These are phyloP conservation scores for Cataglyphis hispanica DNA, from an alignment of 1,140 invertebrate genomes.

Conservation along the genomic window DNA sequence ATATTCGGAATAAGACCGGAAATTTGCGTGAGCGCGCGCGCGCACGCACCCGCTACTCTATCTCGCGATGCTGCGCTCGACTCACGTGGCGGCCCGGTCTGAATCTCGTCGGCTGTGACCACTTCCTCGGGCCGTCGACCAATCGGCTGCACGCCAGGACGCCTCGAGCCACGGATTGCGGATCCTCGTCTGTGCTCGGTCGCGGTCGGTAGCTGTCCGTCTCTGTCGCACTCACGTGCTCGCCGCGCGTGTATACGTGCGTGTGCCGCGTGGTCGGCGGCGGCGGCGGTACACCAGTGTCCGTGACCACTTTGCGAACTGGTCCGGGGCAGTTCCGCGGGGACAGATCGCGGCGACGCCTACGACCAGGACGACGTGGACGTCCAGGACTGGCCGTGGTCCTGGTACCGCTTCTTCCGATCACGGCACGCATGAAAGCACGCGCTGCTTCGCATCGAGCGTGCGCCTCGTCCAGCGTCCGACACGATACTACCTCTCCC, in stretches of 20 bases:
- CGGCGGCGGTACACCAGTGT: conserved; percentile 33
- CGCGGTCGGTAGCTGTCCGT: conserved; percentile 65
- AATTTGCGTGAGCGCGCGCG: conserved; percentile 1
- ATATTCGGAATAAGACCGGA: conserved; percentile 25
- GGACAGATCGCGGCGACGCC: conserved; percentile 49
- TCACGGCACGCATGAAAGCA: conserved; percentile 78
- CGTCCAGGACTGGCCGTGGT: conserved; percentile 63
- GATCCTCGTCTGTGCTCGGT: conserved; percentile 70
- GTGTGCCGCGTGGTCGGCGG: conserved; percentile 64
- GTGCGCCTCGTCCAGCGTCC: conserved; percentile 86
- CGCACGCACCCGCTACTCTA: conserved; percentile 55
- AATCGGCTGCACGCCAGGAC: conserved; percentile 71
- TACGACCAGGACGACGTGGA: conserved; percentile 58
- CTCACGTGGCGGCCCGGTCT: conserved; percentile 80
- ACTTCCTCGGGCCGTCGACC: conserved; percentile 73
- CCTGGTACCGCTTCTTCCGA: conserved; percentile 69
- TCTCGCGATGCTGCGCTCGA: conserved; percentile 66
- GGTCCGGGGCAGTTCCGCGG: conserved; percentile 37
- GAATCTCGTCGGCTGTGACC: conserved; percentile 72
- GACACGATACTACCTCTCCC: conserved; percentile 84
- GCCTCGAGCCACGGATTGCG: conserved; percentile 66
- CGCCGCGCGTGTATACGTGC: conserved; percentile 25
- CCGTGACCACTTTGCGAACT: conserved; percentile 67
- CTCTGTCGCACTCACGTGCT: conserved; percentile 67
- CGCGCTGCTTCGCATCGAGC: conserved; percentile 82